These are phyloP conservation scores for Bettongia penicillata DNA, from an alignment of 2,113 vertebrate species.

Conservation along the genomic window DNA sequence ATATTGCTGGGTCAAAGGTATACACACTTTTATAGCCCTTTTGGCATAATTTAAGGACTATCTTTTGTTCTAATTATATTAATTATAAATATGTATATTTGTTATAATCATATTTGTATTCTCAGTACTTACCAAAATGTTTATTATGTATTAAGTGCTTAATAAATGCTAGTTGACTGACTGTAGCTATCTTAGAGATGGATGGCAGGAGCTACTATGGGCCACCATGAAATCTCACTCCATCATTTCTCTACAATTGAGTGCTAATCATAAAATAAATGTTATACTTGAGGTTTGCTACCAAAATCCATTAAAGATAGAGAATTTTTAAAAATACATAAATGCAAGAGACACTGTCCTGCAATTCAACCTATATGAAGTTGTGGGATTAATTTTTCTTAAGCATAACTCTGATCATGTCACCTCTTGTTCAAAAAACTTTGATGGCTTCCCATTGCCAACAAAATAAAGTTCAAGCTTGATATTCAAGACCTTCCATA, in stretches of 20 bases:
- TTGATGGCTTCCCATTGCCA: background rate
- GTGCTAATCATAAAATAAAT: background rate
- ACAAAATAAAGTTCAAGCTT: background rate
- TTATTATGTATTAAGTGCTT: no score
- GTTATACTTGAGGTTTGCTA: no score
- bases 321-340: background rate
- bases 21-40: no score
- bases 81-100: no score
- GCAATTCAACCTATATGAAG: background rate
- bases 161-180: background rate
- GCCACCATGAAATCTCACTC: background rate
- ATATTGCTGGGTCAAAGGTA: no score
- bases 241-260: background rate
- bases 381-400: background rate
- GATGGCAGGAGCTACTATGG: no score
- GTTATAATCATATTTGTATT: no score
- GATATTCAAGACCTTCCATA: background rate
- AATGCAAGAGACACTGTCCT: background rate
- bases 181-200: background rate
- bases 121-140: no score
- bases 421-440: background rate
- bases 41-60: no score
- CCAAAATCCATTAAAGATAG: no score
- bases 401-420: background rate
- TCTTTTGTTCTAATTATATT: no score